Evolutionary conservation across 2,113 vertebrate species (phyloP), one percentile per base, ranked within the genome.

Genomic region (Tetrao urogallus): DNA sequence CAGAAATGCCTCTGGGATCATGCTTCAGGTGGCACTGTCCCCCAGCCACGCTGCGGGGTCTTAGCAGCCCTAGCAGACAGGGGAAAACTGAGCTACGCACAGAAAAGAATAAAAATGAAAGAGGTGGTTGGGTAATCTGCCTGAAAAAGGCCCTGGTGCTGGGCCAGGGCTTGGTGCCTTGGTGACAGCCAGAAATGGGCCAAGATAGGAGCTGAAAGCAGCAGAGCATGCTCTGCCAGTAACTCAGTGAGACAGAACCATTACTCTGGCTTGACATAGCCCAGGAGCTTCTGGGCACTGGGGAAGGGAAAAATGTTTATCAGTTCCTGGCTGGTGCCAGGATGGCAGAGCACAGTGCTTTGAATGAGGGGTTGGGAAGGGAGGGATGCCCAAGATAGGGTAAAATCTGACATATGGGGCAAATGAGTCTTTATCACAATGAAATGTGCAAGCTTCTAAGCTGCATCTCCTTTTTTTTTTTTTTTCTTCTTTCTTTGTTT

Each of bases 121-220:
- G 56, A 66, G 74, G 50, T 42, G 50, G 38, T 74, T 77, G 89
- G 82, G 95, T 47, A 74, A 92, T 85, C 34, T 0, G 10, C 38
- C 94, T 89, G 91, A 70, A 88, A 96, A 89, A 93, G 87, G 57
- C 34, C 1, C 22, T 3, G 2, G 69, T 21, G 78, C 60, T 96
- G 94, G 95, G 89, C 12, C 25, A 0, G 69, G 25, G 86, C 90
- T 90, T 86, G 86, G 69, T 1, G 4, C 69, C 94, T 88, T 2
- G 0, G 56, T 70, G 72, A 58, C 74, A 92, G 94, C 78, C 91
- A 86, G 64, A 60, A 66, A 71, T 42, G 79, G 72, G 32, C 74
- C 1, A 4, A 91, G 84, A 50, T 58, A 40, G 83, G 25, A 89
- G 45, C 54, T 89, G 91, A 77, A 82, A 96, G 89, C 52, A 45